Evolutionary conservation across 2,888 invertebrate genomes (phyloP).

Genomic region (Thymelicus sylvestris): DNA sequence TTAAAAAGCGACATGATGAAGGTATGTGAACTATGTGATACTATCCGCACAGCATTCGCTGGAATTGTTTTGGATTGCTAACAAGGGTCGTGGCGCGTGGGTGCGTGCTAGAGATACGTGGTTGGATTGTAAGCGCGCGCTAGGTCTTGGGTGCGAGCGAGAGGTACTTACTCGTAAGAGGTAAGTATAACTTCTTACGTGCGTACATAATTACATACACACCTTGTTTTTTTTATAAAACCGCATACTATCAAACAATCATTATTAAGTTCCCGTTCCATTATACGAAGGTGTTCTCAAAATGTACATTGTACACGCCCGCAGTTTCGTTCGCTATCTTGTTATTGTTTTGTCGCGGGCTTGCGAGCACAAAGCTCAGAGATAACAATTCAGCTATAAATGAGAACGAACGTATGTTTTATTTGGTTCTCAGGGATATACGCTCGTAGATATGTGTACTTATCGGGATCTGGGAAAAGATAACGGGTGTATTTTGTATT

Average conservation of each 20-base stretch:
- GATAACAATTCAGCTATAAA: slow-evolving; percentile 26
- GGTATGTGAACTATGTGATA: no score
- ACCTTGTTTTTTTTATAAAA: not conserved
- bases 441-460: not conserved
- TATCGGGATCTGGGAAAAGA: not conserved
- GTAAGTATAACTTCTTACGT: no score
- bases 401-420: slow-evolving; percentile 15
- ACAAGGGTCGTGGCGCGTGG: no score
- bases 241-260: not conserved
- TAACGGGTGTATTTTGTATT: not conserved
- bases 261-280: not conserved
- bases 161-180: no score
- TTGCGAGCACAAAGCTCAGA: slow-evolving; percentile 6
- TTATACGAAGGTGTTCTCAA: not conserved
- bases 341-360: slow-evolving; percentile 15
- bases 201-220: no score
- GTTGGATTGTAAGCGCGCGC: no score
- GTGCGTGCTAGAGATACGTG: no score
- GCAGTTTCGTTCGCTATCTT: slow-evolving; percentile 14
- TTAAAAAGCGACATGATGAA: no score
- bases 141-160: no score
- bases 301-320: not conserved
- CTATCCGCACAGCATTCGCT: no score
- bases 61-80: no score
- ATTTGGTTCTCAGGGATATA: not conserved